phyloP scores from a whole-genome alignment of 2,113 vertebrate genomes.

The Vimba vimba region DNA sequence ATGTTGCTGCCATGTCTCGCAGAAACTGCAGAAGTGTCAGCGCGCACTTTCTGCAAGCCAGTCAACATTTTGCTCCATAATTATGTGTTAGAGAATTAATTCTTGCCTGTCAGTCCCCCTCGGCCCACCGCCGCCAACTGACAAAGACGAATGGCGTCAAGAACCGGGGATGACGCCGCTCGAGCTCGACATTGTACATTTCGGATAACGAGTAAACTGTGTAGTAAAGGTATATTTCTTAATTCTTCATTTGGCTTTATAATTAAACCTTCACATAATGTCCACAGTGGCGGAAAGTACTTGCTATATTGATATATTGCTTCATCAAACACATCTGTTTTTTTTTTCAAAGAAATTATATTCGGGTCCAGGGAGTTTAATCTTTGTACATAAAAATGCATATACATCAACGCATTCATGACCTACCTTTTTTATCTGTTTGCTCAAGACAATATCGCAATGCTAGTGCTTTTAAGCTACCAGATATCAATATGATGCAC shows the following conservation, averaged over 20 bases:
- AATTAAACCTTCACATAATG: not conserved
- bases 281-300: not conserved
- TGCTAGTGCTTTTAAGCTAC: constrained; percentile 71
- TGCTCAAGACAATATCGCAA: constrained; percentile 37
- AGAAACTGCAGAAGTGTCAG: constrained; percentile 81
- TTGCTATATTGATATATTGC: not conserved
- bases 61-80: constrained; percentile 96
- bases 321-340: not conserved
- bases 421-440: constrained; percentile 32
- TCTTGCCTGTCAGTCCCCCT: constrained; percentile 88
- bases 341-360: not conserved
- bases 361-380: not conserved
- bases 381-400: not conserved
- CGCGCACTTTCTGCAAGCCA: constrained; percentile 86
- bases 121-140: constrained; percentile 83
- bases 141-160: constrained; percentile 85
- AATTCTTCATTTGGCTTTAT: constrained; percentile 3
- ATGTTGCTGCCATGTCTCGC: constrained; percentile 94
- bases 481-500: constrained; percentile 77
- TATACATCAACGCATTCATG: not conserved
- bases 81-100: constrained; percentile 96
- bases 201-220: constrained; percentile 61
- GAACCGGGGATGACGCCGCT: constrained; percentile 83
- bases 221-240: constrained; percentile 20
- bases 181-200: constrained; percentile 62